These are phyloP conservation scores for Peromyscus polionotus DNA, from an alignment of 2,113 vertebrate species.

Conservation along the genomic window DNA sequence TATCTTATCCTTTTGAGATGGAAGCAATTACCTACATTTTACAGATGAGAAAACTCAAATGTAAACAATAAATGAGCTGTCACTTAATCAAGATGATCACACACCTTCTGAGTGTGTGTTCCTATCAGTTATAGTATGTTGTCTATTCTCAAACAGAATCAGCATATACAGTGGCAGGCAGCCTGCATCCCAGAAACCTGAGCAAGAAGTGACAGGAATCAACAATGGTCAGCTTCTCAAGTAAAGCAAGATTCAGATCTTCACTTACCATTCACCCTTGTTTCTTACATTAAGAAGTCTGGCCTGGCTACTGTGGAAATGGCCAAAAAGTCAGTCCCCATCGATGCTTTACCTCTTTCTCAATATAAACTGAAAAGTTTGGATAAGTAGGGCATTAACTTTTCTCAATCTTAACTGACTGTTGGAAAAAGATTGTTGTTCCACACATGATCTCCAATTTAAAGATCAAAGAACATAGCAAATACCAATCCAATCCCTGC, in stretches of 20 bases:
- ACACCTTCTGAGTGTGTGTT: background rate
- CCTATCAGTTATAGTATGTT: background rate
- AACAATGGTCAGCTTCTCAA: background rate
- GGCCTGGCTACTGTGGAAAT: background rate
- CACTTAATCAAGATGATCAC: background rate
- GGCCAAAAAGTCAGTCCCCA: background rate
- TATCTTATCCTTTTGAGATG: background rate
- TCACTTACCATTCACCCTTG: background rate
- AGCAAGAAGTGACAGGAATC: background rate
- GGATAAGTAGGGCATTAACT: background rate
- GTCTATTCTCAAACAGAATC: background rate
- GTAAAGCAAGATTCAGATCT: constrained; percentile 2
- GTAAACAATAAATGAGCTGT: background rate
- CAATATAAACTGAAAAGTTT: background rate
- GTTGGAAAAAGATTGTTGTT: background rate
- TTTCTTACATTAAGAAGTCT: constrained; percentile 7
- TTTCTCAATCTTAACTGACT: constrained; percentile 28
- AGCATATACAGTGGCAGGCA: background rate
- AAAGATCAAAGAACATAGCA: background rate
- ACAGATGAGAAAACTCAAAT: constrained; percentile 16
- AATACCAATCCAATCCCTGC: background rate
- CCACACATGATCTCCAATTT: background rate
- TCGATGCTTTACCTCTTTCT: background rate
- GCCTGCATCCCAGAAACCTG: background rate
- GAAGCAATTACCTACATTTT: background rate